Percentiles rank a stretch among this genome's conserved stretches.
Conservation (phyloP, 2,888 invertebrate genomes). For the Crepidodera aurea region DNA sequence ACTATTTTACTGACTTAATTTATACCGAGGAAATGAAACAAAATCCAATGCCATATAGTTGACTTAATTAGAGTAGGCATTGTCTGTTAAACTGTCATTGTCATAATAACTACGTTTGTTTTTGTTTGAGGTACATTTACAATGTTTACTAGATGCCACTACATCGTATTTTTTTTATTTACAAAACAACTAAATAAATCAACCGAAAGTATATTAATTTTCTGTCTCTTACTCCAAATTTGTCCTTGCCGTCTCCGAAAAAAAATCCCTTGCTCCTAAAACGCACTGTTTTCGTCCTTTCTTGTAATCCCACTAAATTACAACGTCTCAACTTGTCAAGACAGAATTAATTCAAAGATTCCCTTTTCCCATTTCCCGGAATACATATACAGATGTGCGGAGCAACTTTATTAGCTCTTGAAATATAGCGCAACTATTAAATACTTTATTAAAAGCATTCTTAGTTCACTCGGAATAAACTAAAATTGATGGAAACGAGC, state of each 20-base stretch:
- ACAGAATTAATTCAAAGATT: conserved; percentile 18
- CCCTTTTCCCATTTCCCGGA: not conserved
- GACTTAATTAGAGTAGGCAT: too few species aligned
- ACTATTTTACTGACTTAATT: too few species aligned
- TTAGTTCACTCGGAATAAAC: not conserved
- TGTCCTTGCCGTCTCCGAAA: not conserved
- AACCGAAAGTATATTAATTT: not conserved
- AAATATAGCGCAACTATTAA: not conserved
- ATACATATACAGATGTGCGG: not conserved
- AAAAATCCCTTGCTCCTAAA: not conserved
- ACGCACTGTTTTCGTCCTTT: not conserved
- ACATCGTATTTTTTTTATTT: too few species aligned
- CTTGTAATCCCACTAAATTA: conserved; percentile 14
- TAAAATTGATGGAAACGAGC: not conserved
- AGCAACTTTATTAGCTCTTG: not conserved
- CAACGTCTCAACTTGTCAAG: conserved; percentile 17
- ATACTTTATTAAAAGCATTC: not conserved
- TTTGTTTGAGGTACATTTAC: too few species aligned
- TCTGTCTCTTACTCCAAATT: not conserved
- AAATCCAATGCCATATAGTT: too few species aligned
- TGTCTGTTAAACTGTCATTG: too few species aligned
- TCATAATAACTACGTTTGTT: too few species aligned
- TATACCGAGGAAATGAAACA: too few species aligned
- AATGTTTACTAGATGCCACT: too few species aligned
- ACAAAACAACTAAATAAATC: too few species aligned